Evolutionary conservation across 2,888 invertebrate species (phyloP), one percentile per base, ranked within the genome.

Genomic region (Morinoia aosen): DNA sequence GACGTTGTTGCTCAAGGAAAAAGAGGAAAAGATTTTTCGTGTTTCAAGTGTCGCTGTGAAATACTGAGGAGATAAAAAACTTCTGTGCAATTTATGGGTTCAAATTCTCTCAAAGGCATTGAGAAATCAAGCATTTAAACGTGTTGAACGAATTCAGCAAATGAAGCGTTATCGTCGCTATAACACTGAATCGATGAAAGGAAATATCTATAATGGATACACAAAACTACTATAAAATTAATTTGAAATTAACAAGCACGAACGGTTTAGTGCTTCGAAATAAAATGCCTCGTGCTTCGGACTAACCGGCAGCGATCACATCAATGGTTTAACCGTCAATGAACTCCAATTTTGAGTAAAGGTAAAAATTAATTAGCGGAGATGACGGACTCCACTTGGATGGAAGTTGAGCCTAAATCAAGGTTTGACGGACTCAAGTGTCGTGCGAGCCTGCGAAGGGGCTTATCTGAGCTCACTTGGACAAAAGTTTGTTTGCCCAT

Each of bases 401-500:
- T 12, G 4, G 19, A 40, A 90, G 90, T 90, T 90, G 39, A 48
- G 39, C 25, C 8, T 90, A 40, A 39, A 90, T 90, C 48, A 39
- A 40, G 90, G 39, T 39, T 40, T 90, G 76, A 76, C 90, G 10
- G 39, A 48, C 90, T 40, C 39, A 90, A 90, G 48, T 48, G 40
- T 16, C 40, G 48, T 39, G 40, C 14, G 0, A 90, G 16, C 90
- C 90, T 40, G 39, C 19, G 48, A 39, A 40, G 90, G 14, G 90
- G 39, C 48, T 48, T 40, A 90, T 57, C 57, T 93, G 93, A n/a
- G 57, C 57, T 93, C 93, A 57, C 57, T 93, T 93, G 93, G 57
- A 93, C 57, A 57, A 16, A 93, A 93, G 57, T 93, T 93, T 93
- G 93, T 93, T 93, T 93, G 48, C 93, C 57, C 56, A 57, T 93